These are phyloP conservation scores for Pangasianodon hypophthalmus DNA, from an alignment of 2,113 vertebrate species.

Conservation along the genomic window DNA sequence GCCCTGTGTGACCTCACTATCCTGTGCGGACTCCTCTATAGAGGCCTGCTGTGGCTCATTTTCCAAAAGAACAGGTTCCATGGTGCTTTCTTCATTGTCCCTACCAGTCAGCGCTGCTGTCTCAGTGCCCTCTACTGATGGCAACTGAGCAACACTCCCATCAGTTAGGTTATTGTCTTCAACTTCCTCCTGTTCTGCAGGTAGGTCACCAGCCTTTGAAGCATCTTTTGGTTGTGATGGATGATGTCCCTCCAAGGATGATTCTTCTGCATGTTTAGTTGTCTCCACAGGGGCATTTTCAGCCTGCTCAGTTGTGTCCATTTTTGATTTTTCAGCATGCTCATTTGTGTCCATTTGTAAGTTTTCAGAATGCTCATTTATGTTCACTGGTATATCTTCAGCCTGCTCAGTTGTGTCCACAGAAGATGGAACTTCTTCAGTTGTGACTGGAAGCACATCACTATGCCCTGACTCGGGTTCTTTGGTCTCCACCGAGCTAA, in stretches of 20 bases:
- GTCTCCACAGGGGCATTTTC: not conserved
- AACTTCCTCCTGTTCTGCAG: not conserved
- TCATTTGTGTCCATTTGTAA: not conserved
- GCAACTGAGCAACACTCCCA: not conserved
- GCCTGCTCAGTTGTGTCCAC: not conserved
- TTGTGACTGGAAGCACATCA: not conserved
- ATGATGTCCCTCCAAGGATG: not conserved
- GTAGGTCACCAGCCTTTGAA: not conserved
- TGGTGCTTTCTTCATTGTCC: not conserved
- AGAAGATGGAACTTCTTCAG: not conserved
- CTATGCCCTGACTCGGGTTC: not conserved
- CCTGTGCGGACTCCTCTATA: conserved; percentile 7
- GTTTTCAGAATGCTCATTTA: not conserved
- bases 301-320: not conserved
- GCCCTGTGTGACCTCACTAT: conserved; percentile 24
- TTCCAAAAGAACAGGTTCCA: not conserved
- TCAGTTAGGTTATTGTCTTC: not conserved
- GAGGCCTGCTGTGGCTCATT: not conserved
- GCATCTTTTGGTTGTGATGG: not conserved
- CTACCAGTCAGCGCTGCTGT: not conserved
- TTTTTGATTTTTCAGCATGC: not conserved
- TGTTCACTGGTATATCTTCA: not conserved
- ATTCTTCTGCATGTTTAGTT: not conserved
- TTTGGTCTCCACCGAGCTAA: not conserved
- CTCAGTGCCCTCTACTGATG: conserved; percentile 4